Evolutionary conservation across 2,888 invertebrate genomes (phyloP).

Genomic region (Andrena fulva): DNA sequence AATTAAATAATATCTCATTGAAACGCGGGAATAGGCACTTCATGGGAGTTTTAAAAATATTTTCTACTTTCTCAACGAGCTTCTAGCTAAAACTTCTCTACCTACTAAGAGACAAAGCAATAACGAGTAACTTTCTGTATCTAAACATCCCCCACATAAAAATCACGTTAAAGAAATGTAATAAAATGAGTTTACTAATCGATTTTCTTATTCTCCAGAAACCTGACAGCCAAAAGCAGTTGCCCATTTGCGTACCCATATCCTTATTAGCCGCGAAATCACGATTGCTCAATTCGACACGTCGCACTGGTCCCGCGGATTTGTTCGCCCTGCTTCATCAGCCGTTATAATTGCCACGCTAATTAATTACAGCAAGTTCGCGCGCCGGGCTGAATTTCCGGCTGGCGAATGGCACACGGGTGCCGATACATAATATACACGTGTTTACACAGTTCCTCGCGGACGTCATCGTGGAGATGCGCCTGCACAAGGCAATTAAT

Average conservation of each 20-base stretch:
- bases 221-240: no score
- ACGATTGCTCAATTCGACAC: constrained; percentile 5
- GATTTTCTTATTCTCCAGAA: no score
- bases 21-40: not conserved
- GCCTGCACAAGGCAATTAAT: constrained; percentile 40
- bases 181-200: no score
- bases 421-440: constrained; percentile 42
- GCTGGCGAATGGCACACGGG: constrained; percentile 4
- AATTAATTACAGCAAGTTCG: constrained; percentile 58
- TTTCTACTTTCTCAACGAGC: no score
- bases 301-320: constrained; percentile 20
- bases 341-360: constrained; percentile 53
- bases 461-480: constrained; percentile 6
- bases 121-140: no score
- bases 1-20: not conserved
- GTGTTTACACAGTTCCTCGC: constrained; percentile 9
- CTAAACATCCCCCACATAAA: no score
- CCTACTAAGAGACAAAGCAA: no score
- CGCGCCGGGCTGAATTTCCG: constrained; percentile 18
- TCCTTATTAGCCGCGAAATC: constrained; percentile 16
- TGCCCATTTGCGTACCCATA: not conserved
- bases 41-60: not conserved
- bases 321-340: constrained; percentile 49
- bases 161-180: no score
- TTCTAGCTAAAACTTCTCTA: no score